These are phyloP conservation scores for Laspeyria flexula DNA, from an alignment of 2,888 invertebrate genomes.

Conservation along the genomic window DNA sequence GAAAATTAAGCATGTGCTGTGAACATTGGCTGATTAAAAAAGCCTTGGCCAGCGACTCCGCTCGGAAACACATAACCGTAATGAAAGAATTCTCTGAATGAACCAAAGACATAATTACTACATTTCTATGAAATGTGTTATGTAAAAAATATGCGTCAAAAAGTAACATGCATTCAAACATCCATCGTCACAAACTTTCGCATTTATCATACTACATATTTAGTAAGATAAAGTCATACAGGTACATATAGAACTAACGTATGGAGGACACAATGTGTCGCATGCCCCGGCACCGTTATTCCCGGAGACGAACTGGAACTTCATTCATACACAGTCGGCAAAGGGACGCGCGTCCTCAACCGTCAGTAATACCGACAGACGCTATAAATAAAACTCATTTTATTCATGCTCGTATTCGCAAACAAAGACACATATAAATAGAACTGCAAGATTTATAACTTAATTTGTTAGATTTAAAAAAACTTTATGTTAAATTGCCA, in stretches of 20 bases:
- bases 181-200: too few species aligned
- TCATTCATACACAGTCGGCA: constrained; percentile 34
- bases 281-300: constrained; percentile 38
- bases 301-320: constrained; percentile 26
- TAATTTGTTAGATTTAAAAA: constrained; percentile 7
- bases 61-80: too few species aligned
- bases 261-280: constrained; percentile 16
- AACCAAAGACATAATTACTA: too few species aligned
- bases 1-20: too few species aligned
- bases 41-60: too few species aligned
- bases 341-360: constrained; percentile 24
- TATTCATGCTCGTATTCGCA: constrained; percentile 33
- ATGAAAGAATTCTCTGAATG: too few species aligned
- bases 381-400: constrained; percentile 42
- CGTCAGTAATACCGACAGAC: constrained; percentile 33
- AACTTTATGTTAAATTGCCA: not conserved
- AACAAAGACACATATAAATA: constrained; percentile 31
- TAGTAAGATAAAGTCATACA: not conserved
- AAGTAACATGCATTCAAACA: too few species aligned
- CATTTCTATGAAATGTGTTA: too few species aligned
- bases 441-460: constrained; percentile 12
- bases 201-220: too few species aligned
- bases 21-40: too few species aligned
- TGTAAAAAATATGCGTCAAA: too few species aligned
- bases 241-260: not conserved